These are phyloP conservation scores for Actias luna DNA, from an alignment of 2,888 invertebrate species.

Conservation along the genomic window DNA sequence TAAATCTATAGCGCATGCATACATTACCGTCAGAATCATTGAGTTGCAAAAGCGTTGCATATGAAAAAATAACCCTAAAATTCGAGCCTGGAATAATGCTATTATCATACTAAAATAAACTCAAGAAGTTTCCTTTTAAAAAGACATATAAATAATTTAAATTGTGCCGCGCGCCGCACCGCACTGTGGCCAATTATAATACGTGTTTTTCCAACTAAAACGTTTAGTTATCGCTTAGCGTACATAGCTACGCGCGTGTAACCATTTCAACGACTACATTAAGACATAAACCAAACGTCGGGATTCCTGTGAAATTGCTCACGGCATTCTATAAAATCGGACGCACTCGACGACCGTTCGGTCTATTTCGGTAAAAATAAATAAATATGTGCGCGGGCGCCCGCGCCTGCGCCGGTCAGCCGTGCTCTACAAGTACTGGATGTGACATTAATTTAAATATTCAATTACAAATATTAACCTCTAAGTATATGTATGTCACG, in stretches of 20 bases:
- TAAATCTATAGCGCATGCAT: no score
- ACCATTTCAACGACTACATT: constrained; percentile 50
- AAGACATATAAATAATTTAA: no score
- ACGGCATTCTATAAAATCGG: constrained; percentile 62
- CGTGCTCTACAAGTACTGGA: constrained; percentile 3
- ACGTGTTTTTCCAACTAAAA: constrained; percentile 9
- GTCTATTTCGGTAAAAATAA: constrained; percentile 80
- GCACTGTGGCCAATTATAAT: background rate
- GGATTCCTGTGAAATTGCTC: constrained; percentile 69
- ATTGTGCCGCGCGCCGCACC: no score
- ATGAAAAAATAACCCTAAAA: no score
- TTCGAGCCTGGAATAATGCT: no score
- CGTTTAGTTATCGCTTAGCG: constrained; percentile 7
- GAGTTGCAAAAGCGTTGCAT: no score
- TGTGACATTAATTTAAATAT: constrained; percentile 2
- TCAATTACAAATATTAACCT: background rate
- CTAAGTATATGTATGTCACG: background rate
- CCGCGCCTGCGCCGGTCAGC: constrained; percentile 40
- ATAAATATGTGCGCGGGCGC: constrained; percentile 72
- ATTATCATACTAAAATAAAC: no score
- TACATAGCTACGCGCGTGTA: constrained; percentile 14
- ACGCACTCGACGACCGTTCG: constrained; percentile 72
- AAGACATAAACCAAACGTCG: constrained; percentile 74
- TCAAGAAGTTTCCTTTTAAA: no score
- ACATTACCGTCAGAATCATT: no score